Conservation (phyloP, 2,888 invertebrate genomes). For the Laspeyria flexula region DNA sequence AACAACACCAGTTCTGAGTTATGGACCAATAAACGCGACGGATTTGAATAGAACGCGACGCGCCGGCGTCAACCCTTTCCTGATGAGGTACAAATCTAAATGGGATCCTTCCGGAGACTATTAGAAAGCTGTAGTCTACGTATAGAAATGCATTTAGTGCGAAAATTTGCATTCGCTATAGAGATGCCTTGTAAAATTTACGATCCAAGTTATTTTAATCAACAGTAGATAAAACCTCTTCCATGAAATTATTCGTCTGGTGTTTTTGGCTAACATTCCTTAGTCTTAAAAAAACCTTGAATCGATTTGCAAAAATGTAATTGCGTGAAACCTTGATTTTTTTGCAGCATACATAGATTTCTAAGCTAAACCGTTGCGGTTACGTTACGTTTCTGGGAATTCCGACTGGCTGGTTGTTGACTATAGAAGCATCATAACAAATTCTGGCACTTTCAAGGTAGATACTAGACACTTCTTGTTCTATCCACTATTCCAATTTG, state of each 20-base stretch:
- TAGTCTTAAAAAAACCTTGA: neutral
- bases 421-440: too few species aligned
- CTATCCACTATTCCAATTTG: too few species aligned
- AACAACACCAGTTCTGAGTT: constrained; percentile 70
- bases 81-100: constrained; percentile 49
- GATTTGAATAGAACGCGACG: constrained; percentile 71
- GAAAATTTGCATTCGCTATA: constrained; percentile 27
- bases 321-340: constrained; percentile 26
- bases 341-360: constrained; percentile 14
- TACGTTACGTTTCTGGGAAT: constrained; percentile 31
- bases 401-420: constrained; percentile 24
- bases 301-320: constrained; percentile 21
- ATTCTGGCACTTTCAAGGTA: too few species aligned
- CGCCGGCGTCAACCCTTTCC: constrained; percentile 60
- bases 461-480: too few species aligned
- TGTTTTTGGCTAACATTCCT: constrained; percentile 3
- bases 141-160: constrained; percentile 30
- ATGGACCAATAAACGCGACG: constrained; percentile 75
- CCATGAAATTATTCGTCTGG: neutral
- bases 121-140: constrained; percentile 40
- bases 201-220: constrained; percentile 18
- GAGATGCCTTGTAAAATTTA: constrained; percentile 11
- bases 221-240: neutral
- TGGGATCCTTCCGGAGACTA: constrained; percentile 43
- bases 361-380: constrained; percentile 22